Percentiles rank a stretch among this genome's conserved stretches.
Evolutionary conservation across 2,113 vertebrate species (phyloP).

Genomic region (Crocuta crocuta): DNA sequence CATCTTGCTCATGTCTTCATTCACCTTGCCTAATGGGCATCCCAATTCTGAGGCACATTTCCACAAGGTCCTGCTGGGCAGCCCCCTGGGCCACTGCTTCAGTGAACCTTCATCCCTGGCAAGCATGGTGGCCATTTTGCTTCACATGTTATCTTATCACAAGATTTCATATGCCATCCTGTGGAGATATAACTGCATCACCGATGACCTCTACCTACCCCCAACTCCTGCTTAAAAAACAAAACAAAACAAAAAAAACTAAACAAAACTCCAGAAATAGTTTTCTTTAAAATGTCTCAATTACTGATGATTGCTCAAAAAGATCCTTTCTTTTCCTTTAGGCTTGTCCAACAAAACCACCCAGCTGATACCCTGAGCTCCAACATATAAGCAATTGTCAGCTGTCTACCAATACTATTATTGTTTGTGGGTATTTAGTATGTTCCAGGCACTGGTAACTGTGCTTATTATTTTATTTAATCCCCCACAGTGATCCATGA

Average conservation of each 20-base stretch:
- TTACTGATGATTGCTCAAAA: conserved; percentile 31
- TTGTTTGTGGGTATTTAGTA: not conserved
- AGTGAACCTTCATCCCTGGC: not conserved
- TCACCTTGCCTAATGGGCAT: not conserved
- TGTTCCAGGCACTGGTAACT: not conserved
- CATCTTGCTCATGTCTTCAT: accelerated
- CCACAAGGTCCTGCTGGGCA: not conserved
- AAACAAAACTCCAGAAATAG: not conserved
- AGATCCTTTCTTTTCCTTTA: conserved; percentile 8
- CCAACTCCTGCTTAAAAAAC: not conserved
- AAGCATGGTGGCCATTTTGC: not conserved
- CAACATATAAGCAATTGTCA: not conserved
- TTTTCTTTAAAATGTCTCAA: conserved; percentile 30
- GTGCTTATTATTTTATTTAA: not conserved
- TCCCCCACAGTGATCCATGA: not conserved
- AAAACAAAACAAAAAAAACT: not conserved
- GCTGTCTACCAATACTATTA: not conserved
- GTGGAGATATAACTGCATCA: not conserved
- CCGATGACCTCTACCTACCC: not conserved
- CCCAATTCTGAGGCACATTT: conserved; percentile 30
- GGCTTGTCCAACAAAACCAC: not conserved
- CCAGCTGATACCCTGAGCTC: conserved; percentile 35
- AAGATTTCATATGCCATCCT: not conserved
- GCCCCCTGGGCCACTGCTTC: not conserved
- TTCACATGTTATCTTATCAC: not conserved